These are phyloP conservation scores for Squalus acanthias DNA, from an alignment of 2,797 vertebrate species.

Conservation along the genomic window DNA sequence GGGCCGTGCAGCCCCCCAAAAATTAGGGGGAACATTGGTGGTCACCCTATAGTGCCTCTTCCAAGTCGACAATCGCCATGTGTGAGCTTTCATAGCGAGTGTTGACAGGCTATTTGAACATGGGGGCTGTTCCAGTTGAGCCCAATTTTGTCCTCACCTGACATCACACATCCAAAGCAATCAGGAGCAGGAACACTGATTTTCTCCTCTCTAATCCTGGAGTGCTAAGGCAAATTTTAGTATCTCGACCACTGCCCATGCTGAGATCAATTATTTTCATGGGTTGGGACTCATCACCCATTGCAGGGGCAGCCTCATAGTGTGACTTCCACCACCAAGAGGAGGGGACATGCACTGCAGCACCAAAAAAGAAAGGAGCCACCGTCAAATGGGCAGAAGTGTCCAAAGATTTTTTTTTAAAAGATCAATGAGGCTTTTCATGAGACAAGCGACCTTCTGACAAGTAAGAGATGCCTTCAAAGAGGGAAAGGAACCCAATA, in stretches of 20 bases:
- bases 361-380: not conserved
- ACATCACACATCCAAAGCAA: not conserved
- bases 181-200: not conserved
- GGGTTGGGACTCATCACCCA: not conserved
- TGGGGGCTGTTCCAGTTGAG: not conserved
- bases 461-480: not conserved
- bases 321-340: not conserved
- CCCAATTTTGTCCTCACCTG: not conserved
- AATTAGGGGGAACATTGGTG: not conserved
- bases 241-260: not conserved
- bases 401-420: not conserved
- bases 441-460: not conserved
- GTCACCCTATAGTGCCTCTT: not conserved
- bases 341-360: not conserved
- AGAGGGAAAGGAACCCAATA: not conserved
- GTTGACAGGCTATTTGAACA: not conserved
- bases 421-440: not conserved
- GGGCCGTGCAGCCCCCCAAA: too few relatives aligned
- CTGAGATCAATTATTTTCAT: not conserved
- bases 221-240: not conserved
- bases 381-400: not conserved
- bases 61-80: not conserved
- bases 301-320: not conserved
- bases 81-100: not conserved
- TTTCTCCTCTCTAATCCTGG: not conserved